Base-by-base conservation (phyloP, 1,140 invertebrate species). In the Zelostemma sp. region DNA sequence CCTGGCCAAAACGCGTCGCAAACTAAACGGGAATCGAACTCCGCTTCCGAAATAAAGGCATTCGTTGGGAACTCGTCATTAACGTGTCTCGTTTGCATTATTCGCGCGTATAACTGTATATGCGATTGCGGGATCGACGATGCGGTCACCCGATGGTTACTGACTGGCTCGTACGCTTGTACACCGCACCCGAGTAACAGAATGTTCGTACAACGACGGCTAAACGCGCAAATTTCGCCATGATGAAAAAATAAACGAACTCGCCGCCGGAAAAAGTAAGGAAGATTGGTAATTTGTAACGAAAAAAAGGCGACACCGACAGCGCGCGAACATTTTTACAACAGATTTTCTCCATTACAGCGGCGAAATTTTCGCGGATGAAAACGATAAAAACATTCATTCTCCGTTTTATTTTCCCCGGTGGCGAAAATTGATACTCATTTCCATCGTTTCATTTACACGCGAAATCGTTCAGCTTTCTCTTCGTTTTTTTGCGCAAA, bases 71-170 rank as follows among this genome's bases (percentile, higher is more conserved):
- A 55, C 49, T 71, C 59, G 62, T 66, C 62, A 71, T 71, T 71
- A 71, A 59, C 49, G 54, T 59, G 62, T 66, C 68, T 71, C 68
- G 68, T 66, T 66, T 66, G 62, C 62, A 66, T 71, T 71, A 71
- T 71, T 55, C 62, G 56, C 56, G 50, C 41, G 41, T 54, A 56
- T 61, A 60, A 16, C 38, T 58, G 31, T 64, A 40, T 54, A 48
- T 17, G 61, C 47, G 41, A 70, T 47, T 61, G 25, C 18, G 21
- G 53, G 35, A 61, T 48, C 48, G 57, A 65, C 53, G 47, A 14
- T 63, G 62, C 50, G 62, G 68, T 66, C 40, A 43, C 0, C 41
- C 47, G 38, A 17, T 57, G 58, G 48, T 71, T 53, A 14, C 41
- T 14, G 43, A 43, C 68, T 45, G 51, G 55, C 47, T 45, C 60